phyloP scores from a whole-genome alignment of 2,888 invertebrate species.

The Chorisops tibialis region DNA sequence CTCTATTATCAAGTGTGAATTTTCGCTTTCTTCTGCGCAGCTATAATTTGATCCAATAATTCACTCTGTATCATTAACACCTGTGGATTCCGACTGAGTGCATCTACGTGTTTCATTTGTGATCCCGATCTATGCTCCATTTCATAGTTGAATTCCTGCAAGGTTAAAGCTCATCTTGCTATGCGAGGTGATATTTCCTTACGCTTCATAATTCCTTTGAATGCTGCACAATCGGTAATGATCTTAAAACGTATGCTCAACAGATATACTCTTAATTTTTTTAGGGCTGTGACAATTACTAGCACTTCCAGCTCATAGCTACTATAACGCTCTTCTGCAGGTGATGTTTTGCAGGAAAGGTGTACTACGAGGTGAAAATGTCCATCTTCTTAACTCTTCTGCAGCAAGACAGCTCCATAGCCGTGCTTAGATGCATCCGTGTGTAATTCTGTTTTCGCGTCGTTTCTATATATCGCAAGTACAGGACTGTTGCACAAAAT shows the following conservation, averaged over 20 bases:
- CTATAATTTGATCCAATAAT: too few relatives aligned
- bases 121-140: background rate
- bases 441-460: too few relatives aligned
- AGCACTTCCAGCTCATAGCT: constrained; percentile 37
- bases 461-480: too few relatives aligned
- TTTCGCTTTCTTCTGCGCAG: too few relatives aligned
- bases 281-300: background rate
- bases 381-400: background rate
- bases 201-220: background rate
- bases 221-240: background rate
- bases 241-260: constrained; percentile 4
- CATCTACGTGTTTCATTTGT: constrained; percentile 1
- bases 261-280: background rate
- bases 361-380: background rate
- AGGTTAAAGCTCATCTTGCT: background rate
- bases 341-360: background rate
- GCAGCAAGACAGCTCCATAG: background rate
- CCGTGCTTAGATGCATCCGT: background rate
- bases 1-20: too few relatives aligned
- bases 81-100: background rate
- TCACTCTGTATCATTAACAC: too few relatives aligned
- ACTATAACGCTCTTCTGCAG: constrained; percentile 29
- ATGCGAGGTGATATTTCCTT: background rate
- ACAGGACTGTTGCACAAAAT: too few relatives aligned
- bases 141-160: background rate